Percentiles rank a stretch among this genome's conserved stretches.
Conservation (phyloP, 2,888 invertebrate genomes). For the Caenorhabditis sp. region DNA sequence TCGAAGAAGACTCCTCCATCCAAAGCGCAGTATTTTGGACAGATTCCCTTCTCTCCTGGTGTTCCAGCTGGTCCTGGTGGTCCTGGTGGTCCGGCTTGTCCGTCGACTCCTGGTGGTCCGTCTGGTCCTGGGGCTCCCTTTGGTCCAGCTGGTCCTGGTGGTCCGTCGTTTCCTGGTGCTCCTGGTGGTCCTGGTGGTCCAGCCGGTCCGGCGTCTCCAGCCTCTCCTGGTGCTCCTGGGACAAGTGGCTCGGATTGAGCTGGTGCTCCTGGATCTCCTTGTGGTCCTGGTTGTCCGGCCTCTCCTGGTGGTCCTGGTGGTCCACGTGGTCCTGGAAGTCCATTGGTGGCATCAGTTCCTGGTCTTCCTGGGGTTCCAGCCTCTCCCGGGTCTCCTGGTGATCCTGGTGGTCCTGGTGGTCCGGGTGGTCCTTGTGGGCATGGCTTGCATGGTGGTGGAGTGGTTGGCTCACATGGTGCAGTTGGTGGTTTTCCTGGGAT, state of each 20-base stretch:
- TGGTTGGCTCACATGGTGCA: constrained; percentile 57
- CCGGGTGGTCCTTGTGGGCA: constrained; percentile 58
- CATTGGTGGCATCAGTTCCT: constrained; percentile 55
- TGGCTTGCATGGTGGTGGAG: constrained; percentile 60
- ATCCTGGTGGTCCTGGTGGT: constrained; percentile 64
- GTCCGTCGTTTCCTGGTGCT: constrained; percentile 63
- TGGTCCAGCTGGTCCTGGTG: constrained; percentile 59
- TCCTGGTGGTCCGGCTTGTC: constrained; percentile 59
- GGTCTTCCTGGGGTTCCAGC: constrained; percentile 60
- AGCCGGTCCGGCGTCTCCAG: constrained; percentile 43
- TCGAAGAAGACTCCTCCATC: constrained; percentile 67
- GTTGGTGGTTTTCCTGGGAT: constrained; percentile 52
- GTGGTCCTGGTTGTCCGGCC: constrained; percentile 53
- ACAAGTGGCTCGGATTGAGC: constrained; percentile 58
- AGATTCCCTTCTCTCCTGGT: constrained; percentile 61
- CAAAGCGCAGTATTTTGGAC: constrained; percentile 53
- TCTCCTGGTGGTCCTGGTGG: constrained; percentile 53
- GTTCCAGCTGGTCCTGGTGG: constrained; percentile 58
- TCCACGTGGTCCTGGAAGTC: constrained; percentile 60
- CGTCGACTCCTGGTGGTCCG: constrained; percentile 55
- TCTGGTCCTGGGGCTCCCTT: constrained; percentile 43
- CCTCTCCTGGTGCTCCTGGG: constrained; percentile 64
- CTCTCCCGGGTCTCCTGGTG: constrained; percentile 66
- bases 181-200: constrained; percentile 60
- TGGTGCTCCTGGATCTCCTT: constrained; percentile 53